Evolutionary conservation across 2,113 vertebrate species (phyloP).

Genomic region (Pycnonotus jocosus): DNA sequence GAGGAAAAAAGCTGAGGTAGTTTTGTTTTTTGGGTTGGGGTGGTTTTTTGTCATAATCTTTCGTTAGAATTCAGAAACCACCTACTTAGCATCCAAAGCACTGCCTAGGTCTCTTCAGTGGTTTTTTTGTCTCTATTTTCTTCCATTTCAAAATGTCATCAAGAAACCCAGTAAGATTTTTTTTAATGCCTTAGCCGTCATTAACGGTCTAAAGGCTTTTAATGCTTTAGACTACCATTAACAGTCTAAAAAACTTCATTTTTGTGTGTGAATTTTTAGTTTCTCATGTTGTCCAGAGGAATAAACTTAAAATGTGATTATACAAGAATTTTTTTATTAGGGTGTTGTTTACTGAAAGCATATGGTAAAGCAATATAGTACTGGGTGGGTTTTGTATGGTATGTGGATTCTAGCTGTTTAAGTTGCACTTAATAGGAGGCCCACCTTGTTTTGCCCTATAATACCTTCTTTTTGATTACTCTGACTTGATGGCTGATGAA

Average conservation of each 20-base stretch:
- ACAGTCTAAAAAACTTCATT: background rate
- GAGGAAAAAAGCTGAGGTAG: background rate
- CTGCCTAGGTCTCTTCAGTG: background rate
- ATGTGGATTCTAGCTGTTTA: background rate
- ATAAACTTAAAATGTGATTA: background rate
- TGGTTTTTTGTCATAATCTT: background rate
- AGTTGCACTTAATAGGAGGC: background rate
- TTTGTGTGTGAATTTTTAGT: background rate
- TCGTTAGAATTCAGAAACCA: background rate
- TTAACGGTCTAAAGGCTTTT: too few species aligned
- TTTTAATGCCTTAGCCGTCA: background rate
- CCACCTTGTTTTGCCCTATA: background rate
- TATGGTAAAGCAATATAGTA: background rate
- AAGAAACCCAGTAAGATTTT: background rate
- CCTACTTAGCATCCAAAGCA: background rate
- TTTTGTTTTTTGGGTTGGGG: background rate
- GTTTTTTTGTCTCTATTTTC: background rate
- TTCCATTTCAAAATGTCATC: background rate
- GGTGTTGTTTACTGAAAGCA: background rate
- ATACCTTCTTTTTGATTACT: background rate
- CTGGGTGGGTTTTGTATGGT: background rate
- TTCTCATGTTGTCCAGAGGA: background rate
- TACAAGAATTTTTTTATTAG: background rate
- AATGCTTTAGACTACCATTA: too few species aligned
- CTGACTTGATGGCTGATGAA: background rate